These are phyloP conservation scores for Salminus brasiliensis DNA, from an alignment of 2,113 vertebrate genomes.

Conservation along the genomic window DNA sequence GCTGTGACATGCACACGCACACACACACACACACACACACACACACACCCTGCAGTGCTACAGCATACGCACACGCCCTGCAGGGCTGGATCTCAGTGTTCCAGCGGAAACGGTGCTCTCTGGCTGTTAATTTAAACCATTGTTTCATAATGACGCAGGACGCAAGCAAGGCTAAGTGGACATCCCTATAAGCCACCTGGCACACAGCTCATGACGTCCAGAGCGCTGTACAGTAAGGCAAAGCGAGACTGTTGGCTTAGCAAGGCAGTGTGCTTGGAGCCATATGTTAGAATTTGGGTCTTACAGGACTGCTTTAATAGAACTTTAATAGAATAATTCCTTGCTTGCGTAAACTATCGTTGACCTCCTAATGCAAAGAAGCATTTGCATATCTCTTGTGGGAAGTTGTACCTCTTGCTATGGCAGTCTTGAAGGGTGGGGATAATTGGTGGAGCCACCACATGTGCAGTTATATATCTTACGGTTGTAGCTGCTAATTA, in stretches of 20 bases:
- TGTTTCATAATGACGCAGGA: conserved; percentile 20
- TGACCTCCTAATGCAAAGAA: no score
- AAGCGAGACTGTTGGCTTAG: neutral
- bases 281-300: no score
- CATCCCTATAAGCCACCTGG: conserved; percentile 3
- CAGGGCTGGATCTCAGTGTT: conserved; percentile 17
- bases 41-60: neutral
- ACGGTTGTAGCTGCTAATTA: neutral
- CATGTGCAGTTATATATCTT: no score
- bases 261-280: no score
- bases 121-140: conserved; percentile 12
- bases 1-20: conserved; percentile 2
- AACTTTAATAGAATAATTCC: no score
- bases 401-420: no score
- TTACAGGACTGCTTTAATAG: no score
- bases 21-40: conserved; percentile 20
- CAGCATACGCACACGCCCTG: neutral
- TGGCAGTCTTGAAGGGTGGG: no score
- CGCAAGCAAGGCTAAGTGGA: neutral
- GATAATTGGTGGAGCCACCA: no score
- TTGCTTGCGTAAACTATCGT: no score
- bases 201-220: neutral
- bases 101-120: conserved; percentile 27
- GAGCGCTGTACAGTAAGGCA: neutral
- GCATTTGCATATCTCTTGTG: no score